Evolutionary conservation across 2,113 vertebrate species (phyloP).

Genomic region (Equus quagga): DNA sequence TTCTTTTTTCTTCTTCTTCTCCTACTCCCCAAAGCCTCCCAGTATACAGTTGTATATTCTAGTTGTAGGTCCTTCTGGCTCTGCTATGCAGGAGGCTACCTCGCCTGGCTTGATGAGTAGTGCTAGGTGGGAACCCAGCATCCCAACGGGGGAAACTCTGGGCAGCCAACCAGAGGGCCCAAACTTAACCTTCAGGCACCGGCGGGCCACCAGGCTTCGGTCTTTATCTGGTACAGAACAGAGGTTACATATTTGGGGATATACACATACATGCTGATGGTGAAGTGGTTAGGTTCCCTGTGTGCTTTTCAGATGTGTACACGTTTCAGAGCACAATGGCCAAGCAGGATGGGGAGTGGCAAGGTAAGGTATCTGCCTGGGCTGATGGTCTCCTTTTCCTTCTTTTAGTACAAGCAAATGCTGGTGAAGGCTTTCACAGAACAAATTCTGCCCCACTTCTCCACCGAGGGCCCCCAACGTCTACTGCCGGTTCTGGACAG

Average conservation of each 20-base stretch:
- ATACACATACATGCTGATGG: neutral
- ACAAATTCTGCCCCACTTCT: conserved; percentile 87
- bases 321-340: neutral
- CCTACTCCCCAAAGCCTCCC: no score
- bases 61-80: no score
- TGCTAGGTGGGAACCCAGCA: no score
- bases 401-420: conserved; percentile 89
- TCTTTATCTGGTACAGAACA: neutral
- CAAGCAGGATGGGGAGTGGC: neutral
- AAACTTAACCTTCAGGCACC: no score
- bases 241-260: neutral
- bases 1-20: no score
- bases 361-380: neutral
- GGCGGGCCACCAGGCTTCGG: neutral
- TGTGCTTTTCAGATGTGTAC: neutral
- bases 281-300: neutral
- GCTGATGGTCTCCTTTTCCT: conserved; percentile 38
- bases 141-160: no score
- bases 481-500: conserved; percentile 89
- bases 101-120: no score
- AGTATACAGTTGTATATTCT: no score
- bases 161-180: no score
- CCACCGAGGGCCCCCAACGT: conserved; percentile 39
- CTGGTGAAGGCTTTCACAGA: conserved; percentile 89
- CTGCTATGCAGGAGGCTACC: no score